Evolutionary conservation across 2,113 vertebrate genomes (phyloP), one percentile per base, ranked within the genome.

Genomic region (Azemiops feae): DNA sequence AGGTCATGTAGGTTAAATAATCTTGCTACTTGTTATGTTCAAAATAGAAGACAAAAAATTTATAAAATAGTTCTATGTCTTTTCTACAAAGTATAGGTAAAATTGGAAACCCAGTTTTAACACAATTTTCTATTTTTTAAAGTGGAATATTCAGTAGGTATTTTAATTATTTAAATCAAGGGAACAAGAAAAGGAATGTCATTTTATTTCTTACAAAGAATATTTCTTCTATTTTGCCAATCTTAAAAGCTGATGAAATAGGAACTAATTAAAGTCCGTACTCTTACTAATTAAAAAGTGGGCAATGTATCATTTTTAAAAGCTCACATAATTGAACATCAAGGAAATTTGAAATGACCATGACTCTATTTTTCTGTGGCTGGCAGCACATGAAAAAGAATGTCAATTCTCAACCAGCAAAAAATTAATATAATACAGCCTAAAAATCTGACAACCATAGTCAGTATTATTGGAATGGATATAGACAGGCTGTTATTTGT

Each of bases 211-310:
- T 92, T 95, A 91, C 85, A 0, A 57, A 58, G 34, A 86, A 64
- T 14, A 45, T 74, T 90, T 89, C 22, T 92, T 95, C 54, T 60
- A 7, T 45, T 95, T 93, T 58, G 85, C 39, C 14, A 0, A 0
- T 92, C 91, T 43, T 55, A 94, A 93, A 95, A 92, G 1, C 5
- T 58, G 5, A 30, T 94, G 91, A 34, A 89, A 92, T 52, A 18
- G 34, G 90, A 94, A 74, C 30, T 93, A 92, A 47, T 91, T 94
- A 89, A 94, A 95, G 91, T 34, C 87, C 4, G 85, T 91, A 39
- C 94, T 94, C 64, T 16, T 93, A 20, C 88, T 93, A 91, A 93
- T 93, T 93, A 91, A 95, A 93, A 93, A 30, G 11, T 93, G 93
- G 93, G 10, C 27, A 92, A 34, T 93, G 1, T 5, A 88, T 95